Percentiles rank a stretch among this genome's conserved stretches.
Evolutionary conservation across 2,797 vertebrate genomes (phyloP).

Genomic region (Echiichthys vipera): DNA sequence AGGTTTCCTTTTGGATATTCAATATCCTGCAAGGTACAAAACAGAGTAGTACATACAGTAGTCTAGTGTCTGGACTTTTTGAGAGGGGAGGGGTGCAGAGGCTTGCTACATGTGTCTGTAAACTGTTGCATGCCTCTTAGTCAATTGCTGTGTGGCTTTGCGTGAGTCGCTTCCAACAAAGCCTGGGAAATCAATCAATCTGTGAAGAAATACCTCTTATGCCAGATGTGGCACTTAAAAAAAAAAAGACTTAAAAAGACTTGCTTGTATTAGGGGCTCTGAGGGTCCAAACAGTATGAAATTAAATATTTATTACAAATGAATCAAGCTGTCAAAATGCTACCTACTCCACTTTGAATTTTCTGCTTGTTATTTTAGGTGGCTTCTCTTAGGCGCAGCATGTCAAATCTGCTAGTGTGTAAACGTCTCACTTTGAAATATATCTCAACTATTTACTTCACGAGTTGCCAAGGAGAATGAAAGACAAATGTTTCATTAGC

Average conservation of each 20-base stretch:
- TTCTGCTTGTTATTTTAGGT: constrained; percentile 71
- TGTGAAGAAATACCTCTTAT: constrained; percentile 67
- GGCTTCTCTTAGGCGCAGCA: constrained; percentile 53
- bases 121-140: constrained; percentile 74
- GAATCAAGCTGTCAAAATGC: constrained; percentile 71
- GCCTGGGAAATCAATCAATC: constrained; percentile 83
- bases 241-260: constrained; percentile 65
- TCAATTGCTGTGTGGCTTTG: constrained; percentile 71
- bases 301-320: constrained; percentile 68
- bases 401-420: constrained; percentile 59
- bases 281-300: constrained; percentile 56
- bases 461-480: constrained; percentile 78
- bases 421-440: constrained; percentile 66
- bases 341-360: constrained; percentile 55
- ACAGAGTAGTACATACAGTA: constrained; percentile 78
- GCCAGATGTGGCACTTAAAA: constrained; percentile 78
- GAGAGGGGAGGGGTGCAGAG: constrained; percentile 25
- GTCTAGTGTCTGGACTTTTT: constrained; percentile 70
- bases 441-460: constrained; percentile 79
- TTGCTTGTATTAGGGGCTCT: constrained; percentile 53
- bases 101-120: constrained; percentile 67
- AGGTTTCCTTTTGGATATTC: constrained; percentile 84
- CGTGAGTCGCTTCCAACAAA: constrained; percentile 73
- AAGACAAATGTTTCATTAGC: constrained; percentile 83
- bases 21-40: constrained; percentile 82